These are phyloP conservation scores for Brachionus koreanus DNA, from an alignment of 1,140 invertebrate genomes.

Conservation along the genomic window DNA sequence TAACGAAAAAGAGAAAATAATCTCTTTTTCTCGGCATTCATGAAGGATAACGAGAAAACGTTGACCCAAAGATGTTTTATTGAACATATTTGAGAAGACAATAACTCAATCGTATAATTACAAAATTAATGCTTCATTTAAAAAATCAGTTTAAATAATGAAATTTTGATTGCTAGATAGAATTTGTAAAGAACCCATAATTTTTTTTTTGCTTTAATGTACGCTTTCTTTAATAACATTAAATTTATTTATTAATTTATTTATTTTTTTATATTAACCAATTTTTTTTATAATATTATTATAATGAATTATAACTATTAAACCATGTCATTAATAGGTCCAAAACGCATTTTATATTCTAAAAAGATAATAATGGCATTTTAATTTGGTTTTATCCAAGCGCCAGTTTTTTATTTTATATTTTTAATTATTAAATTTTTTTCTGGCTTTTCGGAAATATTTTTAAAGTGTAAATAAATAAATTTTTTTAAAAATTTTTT, in stretches of 20 bases:
- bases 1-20: background rate
- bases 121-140: background rate
- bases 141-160: background rate
- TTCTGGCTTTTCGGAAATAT: background rate
- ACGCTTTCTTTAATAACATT: background rate
- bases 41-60: background rate
- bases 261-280: background rate
- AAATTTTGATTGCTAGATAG: background rate
- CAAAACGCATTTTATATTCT: background rate
- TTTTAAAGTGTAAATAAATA: background rate
- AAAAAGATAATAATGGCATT: background rate
- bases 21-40: background rate
- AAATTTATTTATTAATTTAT: constrained; percentile 9
- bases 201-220: constrained; percentile 21
- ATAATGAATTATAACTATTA: background rate
- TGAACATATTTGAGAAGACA: background rate
- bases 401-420: constrained; percentile 7
- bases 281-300: too few species aligned
- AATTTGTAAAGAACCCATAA: background rate
- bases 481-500: background rate
- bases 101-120: background rate
- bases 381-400: background rate
- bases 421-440: background rate
- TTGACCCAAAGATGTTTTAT: background rate
- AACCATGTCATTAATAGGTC: background rate